Base-by-base conservation (phyloP, 1,140 invertebrate genomes). In the Diprion similis region DNA sequence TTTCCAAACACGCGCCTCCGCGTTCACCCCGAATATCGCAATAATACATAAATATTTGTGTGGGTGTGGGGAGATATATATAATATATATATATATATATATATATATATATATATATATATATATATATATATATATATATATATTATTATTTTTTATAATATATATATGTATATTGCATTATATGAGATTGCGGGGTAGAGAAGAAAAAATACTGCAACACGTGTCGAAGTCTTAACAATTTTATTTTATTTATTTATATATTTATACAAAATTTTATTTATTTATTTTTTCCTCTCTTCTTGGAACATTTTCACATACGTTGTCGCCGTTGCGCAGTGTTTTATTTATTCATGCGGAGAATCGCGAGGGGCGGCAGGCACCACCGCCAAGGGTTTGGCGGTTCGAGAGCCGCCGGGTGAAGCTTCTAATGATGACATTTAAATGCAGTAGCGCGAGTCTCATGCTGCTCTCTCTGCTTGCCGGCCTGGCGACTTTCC, bases 381-480 rank as follows among this genome's bases (percentile, higher is more conserved):
- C 77, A 77, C 76, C 72, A 74, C 76, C 76, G 80, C 51, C 51
- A 59, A 59, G 76, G 80, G 82, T 81, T 83, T 78, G 79, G 79
- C 80, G 83, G 80, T 82, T 81, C 82, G 79, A 80, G 74, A 80
- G 78, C 78, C 73, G 81, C 78, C 81, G 81, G 81, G 78, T 82
- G 81, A 82, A 79, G 79, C 84, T 82, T 81, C 83, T 86, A 88
- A 88, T 88, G 86, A 88, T 88, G 86, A 88, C 87, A 88, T 88
- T 88, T 88, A 88, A 88, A 88, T 88, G 87, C 87, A 87, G 85
- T 86, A 82, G 82, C 83, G 84, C 83, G 86, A 84, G 85, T 87
- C 87, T 84, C 83, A 80, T 85, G 85, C 80, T 83, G 81, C 81
- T 80, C 81, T 80, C 81, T 80, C 79, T 59, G 11, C 51, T 59